A percentile compares a stretch with the other conserved stretches of the same genome.
Conservation (phyloP, 2,888 invertebrate species). For the Baronia brevicornis region DNA sequence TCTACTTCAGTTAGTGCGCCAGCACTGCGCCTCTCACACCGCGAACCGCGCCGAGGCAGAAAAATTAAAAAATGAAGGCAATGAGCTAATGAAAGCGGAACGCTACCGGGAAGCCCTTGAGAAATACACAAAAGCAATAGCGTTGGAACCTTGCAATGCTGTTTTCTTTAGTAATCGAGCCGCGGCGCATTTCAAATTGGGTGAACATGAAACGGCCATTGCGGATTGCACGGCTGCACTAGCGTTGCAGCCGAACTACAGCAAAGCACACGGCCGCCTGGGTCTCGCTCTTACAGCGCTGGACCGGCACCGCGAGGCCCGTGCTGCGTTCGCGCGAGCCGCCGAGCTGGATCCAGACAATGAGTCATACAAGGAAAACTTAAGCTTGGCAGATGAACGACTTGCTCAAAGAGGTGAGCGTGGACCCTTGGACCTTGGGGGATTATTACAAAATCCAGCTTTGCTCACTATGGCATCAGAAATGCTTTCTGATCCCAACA, state of each 20-base stretch:
- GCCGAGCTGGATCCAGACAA: slow-evolving; percentile 94
- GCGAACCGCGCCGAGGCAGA: slow-evolving; percentile 83
- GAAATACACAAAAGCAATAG: slow-evolving; percentile 92
- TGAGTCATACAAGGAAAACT: slow-evolving; percentile 90
- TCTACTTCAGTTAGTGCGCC: slow-evolving; percentile 45
- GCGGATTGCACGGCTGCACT: slow-evolving; percentile 94
- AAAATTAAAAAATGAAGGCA: slow-evolving; percentile 90
- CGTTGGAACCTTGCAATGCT: slow-evolving; percentile 90
- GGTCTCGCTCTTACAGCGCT: slow-evolving; percentile 92
- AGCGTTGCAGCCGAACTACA: slow-evolving; percentile 91
- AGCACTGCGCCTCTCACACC: slow-evolving; percentile 27
- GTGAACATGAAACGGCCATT: slow-evolving; percentile 88
- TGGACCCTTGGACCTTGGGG: slow-evolving; percentile 72
- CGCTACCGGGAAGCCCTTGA: slow-evolving; percentile 83
- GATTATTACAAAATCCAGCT: slow-evolving; percentile 86
- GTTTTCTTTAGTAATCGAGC: slow-evolving; percentile 98
- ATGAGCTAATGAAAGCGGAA: slow-evolving; percentile 90
- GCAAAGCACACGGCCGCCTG: slow-evolving; percentile 95
- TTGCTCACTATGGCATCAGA: slow-evolving; percentile 89
- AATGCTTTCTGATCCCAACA: slow-evolving; percentile 88
- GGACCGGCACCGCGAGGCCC: slow-evolving; percentile 88
- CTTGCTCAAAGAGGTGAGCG: slow-evolving; percentile 80
- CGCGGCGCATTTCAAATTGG: slow-evolving; percentile 93
- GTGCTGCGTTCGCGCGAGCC: slow-evolving; percentile 90
- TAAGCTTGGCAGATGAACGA: slow-evolving; percentile 86